Evolutionary conservation across 2,888 invertebrate genomes (phyloP), one percentile per base, ranked within the genome.

Genomic region (Troilus luridus): DNA sequence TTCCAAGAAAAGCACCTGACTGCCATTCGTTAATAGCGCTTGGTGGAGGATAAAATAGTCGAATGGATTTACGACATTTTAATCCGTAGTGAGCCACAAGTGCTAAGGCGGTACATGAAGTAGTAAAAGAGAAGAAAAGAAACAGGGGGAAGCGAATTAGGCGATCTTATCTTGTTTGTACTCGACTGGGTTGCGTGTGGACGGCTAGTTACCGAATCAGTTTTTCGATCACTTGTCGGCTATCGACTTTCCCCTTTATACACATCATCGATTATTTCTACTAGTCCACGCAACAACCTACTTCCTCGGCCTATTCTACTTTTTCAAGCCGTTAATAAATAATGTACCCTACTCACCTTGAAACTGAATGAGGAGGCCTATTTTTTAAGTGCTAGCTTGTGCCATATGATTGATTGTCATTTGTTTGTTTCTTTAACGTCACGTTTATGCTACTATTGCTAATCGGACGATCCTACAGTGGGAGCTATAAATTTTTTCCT

Each of bases 171-270:
- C 85, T 85, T 85, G 85, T 85, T 85, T 56, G 58, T 7, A 9
- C 9, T 85, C 12, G n/a, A 85, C 56, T 85, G 56, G 54, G 7
- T 85, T 14, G 85, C 85, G 85, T 85, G 85, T 10, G 12, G 10
- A 19, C 19, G 12, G 56, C 85, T 58, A 85, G 85, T 85, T 85
- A 85, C 85, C 85, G 56, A 85, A 85, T 85, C 85, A 85, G 85
- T 85, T 85, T 85, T 85, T 85, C 85, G 85, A 85, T 85, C 85
- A 85, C 56, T 85, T 85, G 85, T 85, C 85, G 85, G 7, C 85
- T 58, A 85, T 85, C 85, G 85, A 85, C 56, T 58, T 58, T 54
- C 41, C 56, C n/a, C 85, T 85, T 85, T 85, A 56, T 85, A 85
- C 56, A 85, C 58, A 85, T 85, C 85, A 85, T 85, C 85, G 85